Base-by-base conservation (phyloP, 2,113 vertebrate genomes). In the Hippolais icterina region DNA sequence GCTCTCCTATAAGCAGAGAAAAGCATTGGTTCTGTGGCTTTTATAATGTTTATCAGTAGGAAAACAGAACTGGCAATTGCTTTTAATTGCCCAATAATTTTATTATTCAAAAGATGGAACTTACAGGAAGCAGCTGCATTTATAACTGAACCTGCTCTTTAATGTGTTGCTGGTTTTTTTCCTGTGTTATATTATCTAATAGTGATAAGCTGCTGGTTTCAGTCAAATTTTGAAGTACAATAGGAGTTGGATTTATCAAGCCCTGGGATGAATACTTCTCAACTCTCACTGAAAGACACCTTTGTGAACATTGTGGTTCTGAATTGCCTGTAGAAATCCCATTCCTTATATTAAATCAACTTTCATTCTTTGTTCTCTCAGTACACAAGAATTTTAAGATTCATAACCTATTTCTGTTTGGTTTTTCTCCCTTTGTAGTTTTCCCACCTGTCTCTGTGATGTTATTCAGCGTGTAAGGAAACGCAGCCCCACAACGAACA, bases 21-120 rank as follows among this genome's bases (percentile, higher is more conserved):
- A 95, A 71, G 8, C 74, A 54, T 49, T 72, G 68, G 74, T 97
- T 97, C 87, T 88, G 77, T 75, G 79, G 79, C 72, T 50, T 96
- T 94, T 85, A 8, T 90, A 83, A 68, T 71, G 89, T 96, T 97
- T 94, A 89, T 95, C 92, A 75, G 95, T 87, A 82, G 87, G 89
- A 92, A 97, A 97, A 82, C 91, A 96, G 95, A 94, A 92, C 72
- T 92, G 82, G 95, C 85, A 94, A 87, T 95, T 81, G 85, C 81
- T 91, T 97, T 97, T 96, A 94, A 97, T 90, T 97, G 91, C 91
- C 41, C 93, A 83, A 42, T 81, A 95, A 95, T 91, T 96, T 93
- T 96, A 94, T 93, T 96, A 87, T 91, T 96, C 93, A 94, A 82
- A 96, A 96, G 94, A 89, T 89, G 77, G 90, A 82, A 71, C 92